Evolutionary conservation across 2,888 invertebrate species (phyloP).

Genomic region (Calameuta pallipes): DNA sequence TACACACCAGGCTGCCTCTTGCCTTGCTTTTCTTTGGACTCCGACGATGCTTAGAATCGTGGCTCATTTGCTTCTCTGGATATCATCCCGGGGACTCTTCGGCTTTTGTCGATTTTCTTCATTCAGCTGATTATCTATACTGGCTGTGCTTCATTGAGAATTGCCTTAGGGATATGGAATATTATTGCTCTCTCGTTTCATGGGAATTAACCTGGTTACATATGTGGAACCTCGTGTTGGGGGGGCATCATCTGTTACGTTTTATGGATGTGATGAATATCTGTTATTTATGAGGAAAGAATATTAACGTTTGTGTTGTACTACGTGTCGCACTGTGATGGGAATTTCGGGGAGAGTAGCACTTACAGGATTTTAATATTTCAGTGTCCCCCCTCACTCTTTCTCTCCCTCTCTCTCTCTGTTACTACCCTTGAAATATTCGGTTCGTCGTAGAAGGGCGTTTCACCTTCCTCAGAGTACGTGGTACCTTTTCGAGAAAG

Average conservation of each 20-base stretch:
- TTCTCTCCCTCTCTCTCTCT: background rate
- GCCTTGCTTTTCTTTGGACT: background rate
- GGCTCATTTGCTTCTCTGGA: background rate
- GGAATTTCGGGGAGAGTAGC: background rate
- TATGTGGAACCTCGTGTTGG: background rate
- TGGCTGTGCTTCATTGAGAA: background rate
- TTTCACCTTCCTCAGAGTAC: slow-evolving; percentile 26
- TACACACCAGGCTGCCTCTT: background rate
- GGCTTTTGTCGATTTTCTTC: background rate
- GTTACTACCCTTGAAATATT: slow-evolving; percentile 14
- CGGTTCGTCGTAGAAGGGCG: slow-evolving; percentile 13
- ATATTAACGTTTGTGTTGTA: background rate
- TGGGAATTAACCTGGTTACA: background rate
- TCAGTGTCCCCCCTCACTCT: background rate
- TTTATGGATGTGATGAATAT: background rate
- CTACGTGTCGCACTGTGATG: background rate
- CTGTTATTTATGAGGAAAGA: background rate
- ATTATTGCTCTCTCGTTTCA: background rate
- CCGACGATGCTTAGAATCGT: background rate
- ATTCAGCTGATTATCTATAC: background rate
- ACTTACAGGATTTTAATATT: background rate
- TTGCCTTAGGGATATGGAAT: background rate
- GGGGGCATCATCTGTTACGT: background rate
- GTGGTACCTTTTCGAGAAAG: slow-evolving; percentile 34
- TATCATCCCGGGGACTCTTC: background rate